Conservation (phyloP, 2,113 vertebrate species). For the Siniperca knerii region DNA sequence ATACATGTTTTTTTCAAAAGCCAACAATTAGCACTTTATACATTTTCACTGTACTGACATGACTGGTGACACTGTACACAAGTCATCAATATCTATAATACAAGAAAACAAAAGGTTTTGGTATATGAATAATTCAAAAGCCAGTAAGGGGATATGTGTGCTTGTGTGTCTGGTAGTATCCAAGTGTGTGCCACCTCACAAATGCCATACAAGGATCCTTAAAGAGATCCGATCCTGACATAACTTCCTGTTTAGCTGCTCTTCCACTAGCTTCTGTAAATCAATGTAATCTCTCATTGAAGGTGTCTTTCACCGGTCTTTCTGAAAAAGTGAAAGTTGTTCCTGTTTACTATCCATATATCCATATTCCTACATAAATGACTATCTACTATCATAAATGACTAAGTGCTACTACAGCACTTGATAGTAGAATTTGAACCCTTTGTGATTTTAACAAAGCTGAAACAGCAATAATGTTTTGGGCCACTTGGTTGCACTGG, state of each 20-base stretch:
- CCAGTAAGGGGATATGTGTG: background rate
- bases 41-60: background rate
- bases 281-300: background rate
- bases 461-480: too few relatives aligned
- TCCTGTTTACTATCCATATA: background rate
- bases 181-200: too few relatives aligned
- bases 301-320: too few relatives aligned
- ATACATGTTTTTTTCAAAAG: conserved; percentile 35
- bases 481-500: too few relatives aligned
- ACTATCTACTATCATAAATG: background rate
- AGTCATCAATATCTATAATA: conserved; percentile 20
- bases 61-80: background rate
- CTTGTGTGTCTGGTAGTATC: background rate
- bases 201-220: background rate
- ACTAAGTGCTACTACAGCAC: too few relatives aligned
- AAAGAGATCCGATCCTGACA: background rate
- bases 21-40: conserved; percentile 26
- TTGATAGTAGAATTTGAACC: too few relatives aligned
- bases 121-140: conserved; percentile 25
- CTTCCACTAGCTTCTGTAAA: background rate
- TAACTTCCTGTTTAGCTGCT: background rate
- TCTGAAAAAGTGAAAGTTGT: background rate
- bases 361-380: background rate
- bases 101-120: background rate
- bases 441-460: too few relatives aligned